Evolutionary conservation across 2,888 invertebrate species (phyloP), one percentile per base, ranked within the genome.

Genomic region (Diarsia mendica): DNA sequence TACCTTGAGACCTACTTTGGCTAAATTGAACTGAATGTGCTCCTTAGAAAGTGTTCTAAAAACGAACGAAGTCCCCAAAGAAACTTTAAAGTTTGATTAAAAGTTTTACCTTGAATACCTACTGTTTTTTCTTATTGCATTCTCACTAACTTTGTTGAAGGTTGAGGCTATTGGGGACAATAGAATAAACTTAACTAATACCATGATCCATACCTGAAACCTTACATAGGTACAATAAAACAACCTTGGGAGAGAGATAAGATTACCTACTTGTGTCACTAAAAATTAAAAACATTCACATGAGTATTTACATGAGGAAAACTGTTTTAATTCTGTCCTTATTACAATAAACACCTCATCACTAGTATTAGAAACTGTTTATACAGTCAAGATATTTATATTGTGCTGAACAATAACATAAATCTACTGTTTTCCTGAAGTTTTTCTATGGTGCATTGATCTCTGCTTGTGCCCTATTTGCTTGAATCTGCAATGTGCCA

Each of bases 231-330:
- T n/a, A 68, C 75, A 67, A 71, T 79, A 33, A 63, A 84, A 69
- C 82, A 89, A 86, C 90, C 87, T 91, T 92, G 88, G 63, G 75
- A 64, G 18, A 70, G 55, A 85, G 91, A 91, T 92, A 91, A 91
- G 88, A 89, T 83, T 89, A 79, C 66, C 70, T 77, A 65, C 66
- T 69, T 78, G 73, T 78, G 66, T 80, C 63, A 77, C 23, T 71
- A 67, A 39, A 73, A 72, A 79, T 77, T 77, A 67, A 81, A 77
- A 70, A 73, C 33, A 78, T 60, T 72, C 13, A 58, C 39, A 60
- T 63, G 3, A 70, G 18, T 80, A 63, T 80, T 76, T 77, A 58
- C 39, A 53, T 55, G 72, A 85, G 79, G 77, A 85, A 85, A 79
- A 71, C 48, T 66, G n/a, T 65, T 64, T 66, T 2, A 65, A 61